Conservation (phyloP, 2,888 invertebrate genomes). For the Stenodema calcarata region DNA sequence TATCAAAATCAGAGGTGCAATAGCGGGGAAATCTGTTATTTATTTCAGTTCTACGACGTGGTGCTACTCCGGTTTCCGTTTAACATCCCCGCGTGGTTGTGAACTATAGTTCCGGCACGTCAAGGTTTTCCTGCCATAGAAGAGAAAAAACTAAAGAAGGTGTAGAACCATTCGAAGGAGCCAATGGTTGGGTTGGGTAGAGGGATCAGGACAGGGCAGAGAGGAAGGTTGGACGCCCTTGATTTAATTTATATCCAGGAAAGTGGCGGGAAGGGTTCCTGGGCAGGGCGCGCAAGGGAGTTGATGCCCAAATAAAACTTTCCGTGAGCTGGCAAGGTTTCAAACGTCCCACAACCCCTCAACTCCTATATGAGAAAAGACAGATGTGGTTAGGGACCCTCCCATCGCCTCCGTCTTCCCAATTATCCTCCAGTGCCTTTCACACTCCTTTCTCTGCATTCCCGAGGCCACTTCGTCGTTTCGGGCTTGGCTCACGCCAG, state of each 20-base stretch:
- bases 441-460: background rate
- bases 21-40: too few relatives aligned
- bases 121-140: background rate
- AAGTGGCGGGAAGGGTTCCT: background rate
- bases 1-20: too few relatives aligned
- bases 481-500: background rate
- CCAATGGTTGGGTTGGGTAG: too few relatives aligned
- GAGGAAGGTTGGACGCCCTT: background rate
- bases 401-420: background rate
- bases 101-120: background rate
- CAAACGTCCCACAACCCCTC: background rate
- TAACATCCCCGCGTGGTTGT: too few relatives aligned
- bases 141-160: background rate
- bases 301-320: constrained; percentile 19
- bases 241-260: constrained; percentile 12
- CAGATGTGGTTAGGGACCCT: background rate
- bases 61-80: too few relatives aligned
- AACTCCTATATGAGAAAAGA: background rate
- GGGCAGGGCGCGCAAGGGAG: background rate
- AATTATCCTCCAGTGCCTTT: background rate
- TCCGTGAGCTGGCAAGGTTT: constrained; percentile 19
- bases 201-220: too few relatives aligned
- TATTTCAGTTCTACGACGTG: too few relatives aligned
- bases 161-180: background rate
- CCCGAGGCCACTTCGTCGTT: background rate